Base-by-base conservation (phyloP, 92 coral and sea anemone species). In the Chrysogorgia sp. region DNA sequence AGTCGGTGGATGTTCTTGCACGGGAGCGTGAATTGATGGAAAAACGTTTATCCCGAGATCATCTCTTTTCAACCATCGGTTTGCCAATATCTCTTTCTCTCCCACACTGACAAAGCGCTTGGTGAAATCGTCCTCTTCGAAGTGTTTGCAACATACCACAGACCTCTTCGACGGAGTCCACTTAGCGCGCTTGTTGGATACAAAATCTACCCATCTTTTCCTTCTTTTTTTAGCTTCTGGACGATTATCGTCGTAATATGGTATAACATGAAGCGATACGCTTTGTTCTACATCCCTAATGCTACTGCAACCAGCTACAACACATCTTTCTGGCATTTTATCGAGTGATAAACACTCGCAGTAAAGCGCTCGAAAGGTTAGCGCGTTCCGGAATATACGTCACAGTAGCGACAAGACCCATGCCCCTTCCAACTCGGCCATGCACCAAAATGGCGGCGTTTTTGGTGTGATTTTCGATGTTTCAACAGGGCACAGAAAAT, bases 241-340 rank as follows among this genome's bases (percentile, higher is more conserved):
- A 17, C 59, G 21, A 17, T 52, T 23, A 52, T 52, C 59, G 21
- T 52, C 20, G 59, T 52, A 52, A 52, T 5, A 52, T 52, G 59
- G 59, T 52, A 52, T 52, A 17, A 52, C 59, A 52, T 52, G 59
- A 17, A 52, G 21, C 6, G 59, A 6, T 17, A 52, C 17, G 7
- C 59, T 20, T 17, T 4, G 4, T 23, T 17, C 26, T 23, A 17
- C 26, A 52, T 5, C 20, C 20, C 26, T 52, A 17, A 17, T 23
- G 59, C 26, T 52, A 23, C 17, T 52, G 17, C 59, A 52, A 17
- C 59, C 59, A 23, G 59, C 59, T 17, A 52, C 59, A 17, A 52
- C 59, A 17, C 59, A 52, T 23, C 59, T 52, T 52, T 52, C 26
- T 23, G 59, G 59, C 59, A 52, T 52, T 52, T 52, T 52, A 5